A percentile compares a stretch with the other conserved stretches of the same genome.
Evolutionary conservation across 2,113 vertebrate genomes (phyloP).

Genomic region (Tichodroma muraria): DNA sequence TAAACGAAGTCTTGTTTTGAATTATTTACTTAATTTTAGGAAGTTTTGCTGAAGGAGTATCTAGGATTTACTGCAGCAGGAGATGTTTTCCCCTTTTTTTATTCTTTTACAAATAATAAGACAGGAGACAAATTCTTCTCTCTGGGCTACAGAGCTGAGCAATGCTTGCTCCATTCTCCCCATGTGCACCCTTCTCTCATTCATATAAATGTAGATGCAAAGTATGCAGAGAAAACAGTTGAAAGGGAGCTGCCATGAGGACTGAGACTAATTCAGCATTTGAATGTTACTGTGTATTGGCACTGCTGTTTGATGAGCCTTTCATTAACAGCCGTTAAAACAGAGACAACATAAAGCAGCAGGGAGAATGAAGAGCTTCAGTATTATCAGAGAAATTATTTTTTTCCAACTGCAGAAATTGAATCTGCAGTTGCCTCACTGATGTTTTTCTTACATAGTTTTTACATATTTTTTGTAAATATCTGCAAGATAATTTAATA

Average conservation of each 20-base stretch:
- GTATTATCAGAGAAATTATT: background rate
- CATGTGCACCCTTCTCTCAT: background rate
- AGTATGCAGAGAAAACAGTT: background rate
- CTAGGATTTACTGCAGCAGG: background rate
- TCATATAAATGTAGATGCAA: background rate
- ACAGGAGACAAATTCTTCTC: background rate
- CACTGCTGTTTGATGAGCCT: conserved; percentile 15
- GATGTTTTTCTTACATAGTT: background rate
- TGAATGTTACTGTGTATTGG: conserved; percentile 1
- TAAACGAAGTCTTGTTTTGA: background rate
- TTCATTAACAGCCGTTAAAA: conserved; percentile 49
- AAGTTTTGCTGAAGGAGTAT: background rate
- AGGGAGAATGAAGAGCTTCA: conserved; percentile 4
- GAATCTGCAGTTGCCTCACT: background rate
- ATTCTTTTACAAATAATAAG: background rate
- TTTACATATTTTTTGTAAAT: background rate
- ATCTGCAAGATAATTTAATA: background rate
- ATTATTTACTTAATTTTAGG: background rate
- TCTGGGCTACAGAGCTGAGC: background rate
- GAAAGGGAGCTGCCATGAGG: background rate
- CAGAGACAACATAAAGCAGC: conserved; percentile 23
- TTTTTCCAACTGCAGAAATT: background rate
- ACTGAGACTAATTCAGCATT: conserved; percentile 1
- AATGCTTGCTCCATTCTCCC: background rate
- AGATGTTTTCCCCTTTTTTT: background rate